Conservation (phyloP, 2,113 vertebrate genomes). For the Lasiurus borealis region DNA sequence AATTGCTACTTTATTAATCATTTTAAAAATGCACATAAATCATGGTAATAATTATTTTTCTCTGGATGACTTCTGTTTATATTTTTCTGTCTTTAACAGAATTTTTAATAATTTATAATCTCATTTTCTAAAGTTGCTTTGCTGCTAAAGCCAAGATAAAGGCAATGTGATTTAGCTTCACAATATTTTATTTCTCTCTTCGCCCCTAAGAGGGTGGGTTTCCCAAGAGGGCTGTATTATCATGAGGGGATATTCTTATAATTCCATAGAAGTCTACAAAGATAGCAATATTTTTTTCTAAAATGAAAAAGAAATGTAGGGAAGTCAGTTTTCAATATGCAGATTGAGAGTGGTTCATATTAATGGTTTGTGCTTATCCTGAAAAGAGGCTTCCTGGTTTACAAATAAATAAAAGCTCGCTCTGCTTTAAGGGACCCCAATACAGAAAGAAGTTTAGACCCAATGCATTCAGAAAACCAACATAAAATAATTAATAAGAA, state of each 20-base stretch:
- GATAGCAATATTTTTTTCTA: neutral
- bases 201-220: neutral
- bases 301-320: neutral
- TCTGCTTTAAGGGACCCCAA: neutral
- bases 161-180: neutral
- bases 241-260: neutral
- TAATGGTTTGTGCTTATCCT: neutral
- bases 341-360: neutral
- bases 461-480: neutral
- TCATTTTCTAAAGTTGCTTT: constrained; percentile 37
- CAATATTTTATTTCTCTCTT: constrained; percentile 46
- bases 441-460: neutral
- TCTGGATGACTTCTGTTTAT: neutral
- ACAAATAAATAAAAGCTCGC: neutral
- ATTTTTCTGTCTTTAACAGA: constrained; percentile 4
- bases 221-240: neutral
- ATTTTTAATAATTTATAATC: constrained; percentile 43
- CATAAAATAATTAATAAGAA: neutral
- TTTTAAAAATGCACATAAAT: constrained; percentile 1
- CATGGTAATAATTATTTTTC: neutral
- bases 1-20: neutral
- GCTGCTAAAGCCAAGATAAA: constrained; percentile 20
- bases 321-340: neutral
- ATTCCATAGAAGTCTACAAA: neutral
- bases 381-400: neutral